phyloP scores from a whole-genome alignment of 2,113 vertebrate species.

The Callipepla squamata region DNA sequence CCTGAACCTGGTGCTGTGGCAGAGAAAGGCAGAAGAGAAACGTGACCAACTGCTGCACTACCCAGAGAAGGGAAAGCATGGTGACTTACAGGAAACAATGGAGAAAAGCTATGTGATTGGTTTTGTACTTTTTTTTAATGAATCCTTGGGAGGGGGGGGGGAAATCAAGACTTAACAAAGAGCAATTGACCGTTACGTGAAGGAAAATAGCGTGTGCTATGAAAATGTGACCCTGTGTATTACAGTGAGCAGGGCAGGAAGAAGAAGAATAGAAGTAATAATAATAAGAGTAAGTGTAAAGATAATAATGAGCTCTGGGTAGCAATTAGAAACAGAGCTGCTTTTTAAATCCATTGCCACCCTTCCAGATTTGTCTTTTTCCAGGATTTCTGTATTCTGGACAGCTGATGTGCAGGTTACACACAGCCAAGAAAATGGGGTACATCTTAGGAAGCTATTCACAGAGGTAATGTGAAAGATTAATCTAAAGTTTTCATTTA shows the following conservation, averaged over 20 bases:
- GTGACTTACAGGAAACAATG: neutral
- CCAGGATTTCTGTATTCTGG: neutral
- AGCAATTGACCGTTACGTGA: neutral
- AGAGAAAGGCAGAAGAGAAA: neutral
- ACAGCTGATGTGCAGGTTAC: neutral
- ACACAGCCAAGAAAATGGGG: neutral
- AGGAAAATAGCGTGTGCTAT: neutral
- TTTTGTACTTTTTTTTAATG: neutral
- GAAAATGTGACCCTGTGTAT: neutral
- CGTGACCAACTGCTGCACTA: neutral
- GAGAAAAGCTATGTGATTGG: neutral
- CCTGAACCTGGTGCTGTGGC: neutral
- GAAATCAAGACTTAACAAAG: neutral
- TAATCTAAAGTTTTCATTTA: neutral
- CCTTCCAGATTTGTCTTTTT: neutral
- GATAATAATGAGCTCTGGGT: neutral
- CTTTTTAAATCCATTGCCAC: neutral
- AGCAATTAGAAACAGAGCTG: neutral
- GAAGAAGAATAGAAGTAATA: neutral
- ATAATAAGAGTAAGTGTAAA: neutral
- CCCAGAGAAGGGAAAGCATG: neutral
- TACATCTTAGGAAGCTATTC: neutral
- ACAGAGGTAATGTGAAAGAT: neutral
- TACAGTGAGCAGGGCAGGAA: neutral
- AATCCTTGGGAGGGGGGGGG: too few relatives aligned